phyloP scores from a whole-genome alignment of 2,888 invertebrate species.

The Deroplatys truncata region DNA sequence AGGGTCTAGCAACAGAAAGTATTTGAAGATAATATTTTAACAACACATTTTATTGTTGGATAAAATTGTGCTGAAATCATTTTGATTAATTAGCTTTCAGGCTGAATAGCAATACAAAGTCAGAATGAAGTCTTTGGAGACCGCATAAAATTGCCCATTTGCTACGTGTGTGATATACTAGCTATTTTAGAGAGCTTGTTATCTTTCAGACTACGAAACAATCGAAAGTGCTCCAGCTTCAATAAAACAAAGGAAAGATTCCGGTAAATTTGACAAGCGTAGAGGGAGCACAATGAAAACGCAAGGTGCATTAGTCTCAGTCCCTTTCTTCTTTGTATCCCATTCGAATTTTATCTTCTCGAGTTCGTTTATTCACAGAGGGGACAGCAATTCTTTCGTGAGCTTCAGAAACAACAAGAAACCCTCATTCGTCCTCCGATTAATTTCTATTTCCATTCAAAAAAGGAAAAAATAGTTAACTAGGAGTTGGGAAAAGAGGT shows the following conservation, averaged over 20 bases:
- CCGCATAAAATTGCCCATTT: too few species aligned
- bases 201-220: background rate
- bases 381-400: background rate
- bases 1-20: too few species aligned
- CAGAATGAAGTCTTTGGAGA: too few species aligned
- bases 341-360: background rate
- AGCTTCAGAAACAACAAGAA: background rate
- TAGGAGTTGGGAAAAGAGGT: background rate
- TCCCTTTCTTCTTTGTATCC: background rate
- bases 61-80: too few species aligned
- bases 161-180: too few species aligned
- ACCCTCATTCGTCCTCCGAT: background rate
- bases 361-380: background rate
- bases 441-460: background rate
- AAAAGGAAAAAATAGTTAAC: background rate
- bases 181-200: background rate
- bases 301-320: background rate
- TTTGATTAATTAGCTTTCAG: too few species aligned
- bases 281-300: background rate
- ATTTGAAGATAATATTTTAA: too few species aligned
- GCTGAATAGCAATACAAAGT: too few species aligned
- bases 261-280: background rate
- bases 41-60: too few species aligned
- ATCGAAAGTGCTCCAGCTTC: background rate
- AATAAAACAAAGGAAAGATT: background rate